Evolutionary conservation across 2,888 invertebrate species (phyloP).

Genomic region (Gandaritis pyraliata): DNA sequence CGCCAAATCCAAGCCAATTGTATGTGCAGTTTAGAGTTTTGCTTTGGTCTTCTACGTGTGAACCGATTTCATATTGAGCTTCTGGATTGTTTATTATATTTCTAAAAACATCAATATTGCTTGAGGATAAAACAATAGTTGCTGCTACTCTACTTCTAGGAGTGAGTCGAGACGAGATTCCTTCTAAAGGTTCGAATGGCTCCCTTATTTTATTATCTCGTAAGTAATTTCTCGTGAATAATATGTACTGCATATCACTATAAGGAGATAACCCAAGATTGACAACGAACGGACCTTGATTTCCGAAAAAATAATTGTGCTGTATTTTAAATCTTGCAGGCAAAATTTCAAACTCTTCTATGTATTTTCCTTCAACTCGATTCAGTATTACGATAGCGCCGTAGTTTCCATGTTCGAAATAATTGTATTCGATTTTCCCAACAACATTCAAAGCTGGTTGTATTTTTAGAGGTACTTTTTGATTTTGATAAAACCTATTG

Average conservation of each 20-base stretch:
- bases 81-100: slow-evolving; percentile 96
- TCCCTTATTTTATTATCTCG: slow-evolving; percentile 93
- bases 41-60: slow-evolving; percentile 97
- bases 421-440: slow-evolving; percentile 93
- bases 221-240: slow-evolving; percentile 95
- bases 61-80: slow-evolving; percentile 97
- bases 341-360: slow-evolving; percentile 91
- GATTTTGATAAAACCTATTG: slow-evolving; percentile 91
- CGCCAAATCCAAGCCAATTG: slow-evolving; percentile 95
- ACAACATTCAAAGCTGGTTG: slow-evolving; percentile 92
- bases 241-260: slow-evolving; percentile 90
- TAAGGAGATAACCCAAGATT: slow-evolving; percentile 95
- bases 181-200: slow-evolving; percentile 89
- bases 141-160: slow-evolving; percentile 97
- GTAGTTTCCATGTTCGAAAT: slow-evolving; percentile 91
- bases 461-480: slow-evolving; percentile 89
- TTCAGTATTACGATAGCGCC: slow-evolving; percentile 95
- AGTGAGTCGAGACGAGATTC: slow-evolving; percentile 88
- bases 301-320: slow-evolving; percentile 95
- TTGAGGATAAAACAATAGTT: slow-evolving; percentile 95
- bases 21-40: slow-evolving; percentile 96
- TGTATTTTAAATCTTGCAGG: slow-evolving; percentile 89
- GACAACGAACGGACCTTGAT: slow-evolving; percentile 94
- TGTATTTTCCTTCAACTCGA: slow-evolving; percentile 84
- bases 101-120: slow-evolving; percentile 93